phyloP scores from a whole-genome alignment of 2,797 vertebrate species.

The Eulemur coronatus region DNA sequence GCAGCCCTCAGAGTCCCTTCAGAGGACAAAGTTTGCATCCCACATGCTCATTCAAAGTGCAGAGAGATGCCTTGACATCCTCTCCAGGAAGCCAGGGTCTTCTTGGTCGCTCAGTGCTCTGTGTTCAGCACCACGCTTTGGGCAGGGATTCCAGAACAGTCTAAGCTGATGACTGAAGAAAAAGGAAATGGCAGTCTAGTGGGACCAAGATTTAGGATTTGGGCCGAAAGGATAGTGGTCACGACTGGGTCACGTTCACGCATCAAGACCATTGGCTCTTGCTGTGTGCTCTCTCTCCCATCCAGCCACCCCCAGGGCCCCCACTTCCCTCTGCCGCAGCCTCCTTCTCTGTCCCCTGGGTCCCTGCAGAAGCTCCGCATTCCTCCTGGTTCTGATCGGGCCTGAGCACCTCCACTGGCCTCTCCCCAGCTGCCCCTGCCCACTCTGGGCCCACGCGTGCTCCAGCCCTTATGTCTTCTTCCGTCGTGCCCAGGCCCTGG shows the following conservation, averaged over 20 bases:
- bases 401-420: not conserved
- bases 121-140: not conserved
- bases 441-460: not conserved
- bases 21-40: not conserved
- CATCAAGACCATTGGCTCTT: not conserved
- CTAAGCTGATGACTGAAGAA: not conserved
- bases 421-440: not conserved
- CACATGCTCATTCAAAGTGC: not conserved
- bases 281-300: no score
- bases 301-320: no score
- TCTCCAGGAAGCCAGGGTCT: not conserved
- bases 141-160: not conserved
- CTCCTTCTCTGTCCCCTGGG: not conserved
- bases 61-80: not conserved
- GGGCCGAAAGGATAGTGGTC: not conserved
- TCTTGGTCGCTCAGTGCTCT: not conserved
- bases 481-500: not conserved
- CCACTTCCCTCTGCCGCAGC: not conserved
- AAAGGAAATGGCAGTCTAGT: not conserved
- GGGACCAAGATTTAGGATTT: not conserved
- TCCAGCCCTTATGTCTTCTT: not conserved
- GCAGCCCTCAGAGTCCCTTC: not conserved
- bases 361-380: not conserved
- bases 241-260: not conserved
- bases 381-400: not conserved